Base-by-base conservation (phyloP, 2,113 vertebrate species). In the Smithornis capensis region DNA sequence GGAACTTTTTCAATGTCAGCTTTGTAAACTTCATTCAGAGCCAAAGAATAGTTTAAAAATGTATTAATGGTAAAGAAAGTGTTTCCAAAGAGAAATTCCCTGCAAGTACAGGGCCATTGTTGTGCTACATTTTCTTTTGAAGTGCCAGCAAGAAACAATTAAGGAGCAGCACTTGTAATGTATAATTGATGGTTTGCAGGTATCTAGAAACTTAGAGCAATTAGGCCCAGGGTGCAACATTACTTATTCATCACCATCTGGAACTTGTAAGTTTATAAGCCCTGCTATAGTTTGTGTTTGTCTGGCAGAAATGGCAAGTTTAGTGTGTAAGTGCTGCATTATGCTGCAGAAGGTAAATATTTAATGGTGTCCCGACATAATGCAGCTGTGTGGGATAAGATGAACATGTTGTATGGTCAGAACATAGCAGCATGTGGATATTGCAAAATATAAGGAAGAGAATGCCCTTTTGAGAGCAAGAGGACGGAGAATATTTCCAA, bases 181-280 rank as follows among this genome's bases (percentile, higher is more conserved):
- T 80, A 95, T 96, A 97, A 97, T 92, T 96, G 89, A 97, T 96
- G 76, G 60, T 95, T 95, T 95, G 90, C 93, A 96, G 92, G 86
- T 97, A 96, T 96, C 91, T 96, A 87, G 71, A 94, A 96, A 94
- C 92, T 93, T 95, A 87, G 80, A 95, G 70, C 90, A 95, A 97
- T 97, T 97, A 96, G 91, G 87, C 90, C 90, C 85, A 68, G 93
- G 86, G 87, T 79, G 75, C 69, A 89, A 49, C 80, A 90, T 96
- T 89, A 95, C 55, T 95, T 95, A 97, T 97, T 97, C 94, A 96
- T 96, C 86, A 95, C 92, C 87, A 95, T 97, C 97, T 97, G 90
- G 91, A 97, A 96, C 52, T 92, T 94, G 87, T 67, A 96, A 92
- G 74, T 96, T 79, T 67, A 63, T 81, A 93, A 92, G 33, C 59